A percentile compares a stretch with the other conserved stretches of the same genome.
These are phyloP conservation scores for Perdita meconis DNA, from an alignment of 2,888 invertebrate genomes.

Conservation along the genomic window DNA sequence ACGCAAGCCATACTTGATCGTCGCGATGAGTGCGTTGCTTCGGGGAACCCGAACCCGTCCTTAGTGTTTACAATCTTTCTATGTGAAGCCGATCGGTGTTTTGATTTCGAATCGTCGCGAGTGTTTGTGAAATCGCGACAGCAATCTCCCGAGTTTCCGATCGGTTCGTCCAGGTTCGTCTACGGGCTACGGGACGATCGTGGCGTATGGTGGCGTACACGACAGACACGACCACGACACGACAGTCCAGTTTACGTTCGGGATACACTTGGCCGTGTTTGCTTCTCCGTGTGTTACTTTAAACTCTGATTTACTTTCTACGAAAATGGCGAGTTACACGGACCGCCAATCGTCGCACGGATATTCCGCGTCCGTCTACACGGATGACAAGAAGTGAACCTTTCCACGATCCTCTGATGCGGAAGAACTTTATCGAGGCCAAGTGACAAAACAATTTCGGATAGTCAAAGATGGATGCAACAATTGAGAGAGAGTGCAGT, in stretches of 20 bases:
- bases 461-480: constrained; percentile 87
- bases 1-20: constrained; percentile 52
- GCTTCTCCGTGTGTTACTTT: constrained; percentile 15
- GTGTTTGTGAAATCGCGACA: constrained; percentile 1
- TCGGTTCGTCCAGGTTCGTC: background rate
- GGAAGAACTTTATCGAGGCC: constrained; percentile 49
- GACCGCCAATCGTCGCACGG: constrained; percentile 40
- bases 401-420: constrained; percentile 28
- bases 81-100: constrained; percentile 31
- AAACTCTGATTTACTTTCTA: constrained; percentile 37
- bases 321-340: constrained; percentile 60
- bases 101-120: constrained; percentile 20
- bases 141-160: background rate
- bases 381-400: constrained; percentile 61
- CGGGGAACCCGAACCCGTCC: constrained; percentile 30
- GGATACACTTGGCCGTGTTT: constrained; percentile 22
- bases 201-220: background rate
- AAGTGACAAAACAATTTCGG: constrained; percentile 36
- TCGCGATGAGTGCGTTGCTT: constrained; percentile 39
- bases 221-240: too few relatives aligned
- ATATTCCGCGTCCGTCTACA: constrained; percentile 29
- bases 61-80: constrained; percentile 54
- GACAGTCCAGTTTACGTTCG: constrained; percentile 16
- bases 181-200: background rate
- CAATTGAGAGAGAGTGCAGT: constrained; percentile 93